Percentiles rank a stretch among this genome's conserved stretches.
Evolutionary conservation across 2,888 invertebrate genomes (phyloP).

Genomic region (Sepioteuthis lessoniana): DNA sequence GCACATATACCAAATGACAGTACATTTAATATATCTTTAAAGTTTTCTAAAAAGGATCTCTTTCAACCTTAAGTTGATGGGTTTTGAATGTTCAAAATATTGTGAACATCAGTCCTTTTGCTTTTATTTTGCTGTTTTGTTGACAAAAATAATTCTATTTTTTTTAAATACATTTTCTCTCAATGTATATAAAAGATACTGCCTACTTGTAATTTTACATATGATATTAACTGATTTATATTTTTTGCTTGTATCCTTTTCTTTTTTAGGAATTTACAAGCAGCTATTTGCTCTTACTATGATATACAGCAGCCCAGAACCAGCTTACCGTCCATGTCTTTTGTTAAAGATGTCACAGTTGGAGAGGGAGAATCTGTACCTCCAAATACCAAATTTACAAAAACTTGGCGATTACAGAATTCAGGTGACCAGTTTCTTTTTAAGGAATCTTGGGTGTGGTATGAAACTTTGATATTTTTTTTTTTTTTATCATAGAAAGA

Average conservation of each 20-base stretch:
- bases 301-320: slow-evolving; percentile 83
- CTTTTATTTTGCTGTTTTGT: neutral
- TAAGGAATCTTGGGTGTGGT: neutral
- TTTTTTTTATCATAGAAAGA: neutral
- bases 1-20: too few species aligned
- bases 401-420: slow-evolving; percentile 91
- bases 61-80: too few species aligned
- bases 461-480: neutral
- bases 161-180: neutral
- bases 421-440: slow-evolving; percentile 79
- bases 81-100: too few species aligned
- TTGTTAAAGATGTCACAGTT: slow-evolving; percentile 84
- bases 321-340: slow-evolving; percentile 80
- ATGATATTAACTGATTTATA: neutral
- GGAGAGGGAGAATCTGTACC: slow-evolving; percentile 85
- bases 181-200: neutral
- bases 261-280: slow-evolving; percentile 92
- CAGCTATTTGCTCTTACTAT: slow-evolving; percentile 95
- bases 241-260: neutral
- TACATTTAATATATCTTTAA: too few species aligned
- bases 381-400: slow-evolving; percentile 85
- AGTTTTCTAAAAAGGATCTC: too few species aligned
- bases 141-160: neutral
- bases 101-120: neutral
- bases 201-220: neutral